Base-by-base conservation (phyloP, 2,797 vertebrate genomes). In the Acrossocheilus wenchowensis region DNA sequence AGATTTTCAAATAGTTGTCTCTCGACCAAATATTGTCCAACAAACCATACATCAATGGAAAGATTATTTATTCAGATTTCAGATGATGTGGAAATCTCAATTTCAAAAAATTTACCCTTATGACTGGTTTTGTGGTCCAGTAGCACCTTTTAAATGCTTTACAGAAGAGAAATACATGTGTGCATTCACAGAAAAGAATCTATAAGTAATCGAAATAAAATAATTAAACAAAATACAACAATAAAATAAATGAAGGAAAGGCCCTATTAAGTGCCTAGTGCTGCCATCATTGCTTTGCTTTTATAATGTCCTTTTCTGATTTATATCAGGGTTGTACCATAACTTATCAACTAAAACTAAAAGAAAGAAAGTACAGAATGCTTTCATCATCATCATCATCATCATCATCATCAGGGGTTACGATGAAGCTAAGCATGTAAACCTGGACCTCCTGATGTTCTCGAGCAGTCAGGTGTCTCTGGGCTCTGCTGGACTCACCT, bases 401-500 rank as follows among this genome's bases (percentile, higher is more conserved):
- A 36, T 34, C 64, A 17, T 23, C 54, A 57, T 23, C 7, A 23
- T 21, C 54, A 23, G 8, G 62, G 62, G 26, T 17, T 34, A 34
- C 8, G 54, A 14, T 66, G 30, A 5, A 4, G 10, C 68, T 14
- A 12, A 6, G 2, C 5, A 6, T 12, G 10, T 41, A 6, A 12
- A 34, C 26, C 64, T 6, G 5, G n/a, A 30, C 1, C 60, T 14
- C 11, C 60, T 30, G 60, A 6, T 15, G 34, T 43, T 14, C 2
- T 71, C 6, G 10, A 71, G 36, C 36, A 2, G 30, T 2, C 12
- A 15, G 26, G 23, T 45, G 39, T 74, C 8, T 23, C 6, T 7
- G 9, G 48, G 6, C 7, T 62, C 6, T 39, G 5, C 7, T n/a
- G 41, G 36, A 8, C 83, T 77, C 90, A 98, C 97, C 97, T 98